Evolutionary conservation across 2,888 invertebrate genomes (phyloP).

Genomic region (Heteropelma amictum): DNA sequence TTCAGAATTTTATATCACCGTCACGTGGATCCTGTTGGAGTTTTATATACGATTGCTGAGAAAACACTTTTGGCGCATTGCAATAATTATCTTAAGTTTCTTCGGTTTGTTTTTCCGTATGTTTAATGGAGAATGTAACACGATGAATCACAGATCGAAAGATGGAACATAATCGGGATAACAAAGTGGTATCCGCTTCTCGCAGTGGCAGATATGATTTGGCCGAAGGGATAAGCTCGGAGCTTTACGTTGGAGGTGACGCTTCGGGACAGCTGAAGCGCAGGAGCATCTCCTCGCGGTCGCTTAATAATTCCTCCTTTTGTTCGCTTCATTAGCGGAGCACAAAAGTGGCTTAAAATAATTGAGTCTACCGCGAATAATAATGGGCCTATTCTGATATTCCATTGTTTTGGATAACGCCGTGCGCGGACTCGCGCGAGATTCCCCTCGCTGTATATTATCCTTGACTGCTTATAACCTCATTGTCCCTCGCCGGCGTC

Average conservation of each 20-base stretch:
- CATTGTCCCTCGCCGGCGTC: constrained; percentile 61
- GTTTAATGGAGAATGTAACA: not conserved
- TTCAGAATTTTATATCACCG: too few relatives aligned
- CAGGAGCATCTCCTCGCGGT: constrained; percentile 42
- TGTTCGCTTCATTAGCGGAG: constrained; percentile 74
- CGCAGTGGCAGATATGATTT: constrained; percentile 51
- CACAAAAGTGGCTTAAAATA: constrained; percentile 76
- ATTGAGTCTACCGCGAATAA: constrained; percentile 73
- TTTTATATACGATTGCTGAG: too few relatives aligned
- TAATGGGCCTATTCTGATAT: constrained; percentile 73
- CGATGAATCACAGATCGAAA: constrained; percentile 6
- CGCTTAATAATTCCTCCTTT: constrained; percentile 70
- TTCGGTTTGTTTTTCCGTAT: not conserved
- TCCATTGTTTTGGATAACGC: constrained; percentile 68
- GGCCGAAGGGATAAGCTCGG: constrained; percentile 16
- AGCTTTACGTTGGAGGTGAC: constrained; percentile 18
- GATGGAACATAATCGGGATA: not conserved
- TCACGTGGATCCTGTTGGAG: too few relatives aligned
- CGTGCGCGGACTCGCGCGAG: constrained; percentile 60
- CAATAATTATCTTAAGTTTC: not conserved
- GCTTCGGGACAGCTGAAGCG: constrained; percentile 32
- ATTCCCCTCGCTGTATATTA: constrained; percentile 65
- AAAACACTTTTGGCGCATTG: too few relatives aligned
- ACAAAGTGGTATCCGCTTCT: not conserved
- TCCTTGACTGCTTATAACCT: constrained; percentile 65